Conservation (phyloP, 30 jellyfish, hydroid and myxozoan genomes). For the Aurelia aurita complex sp. Pacific region DNA sequence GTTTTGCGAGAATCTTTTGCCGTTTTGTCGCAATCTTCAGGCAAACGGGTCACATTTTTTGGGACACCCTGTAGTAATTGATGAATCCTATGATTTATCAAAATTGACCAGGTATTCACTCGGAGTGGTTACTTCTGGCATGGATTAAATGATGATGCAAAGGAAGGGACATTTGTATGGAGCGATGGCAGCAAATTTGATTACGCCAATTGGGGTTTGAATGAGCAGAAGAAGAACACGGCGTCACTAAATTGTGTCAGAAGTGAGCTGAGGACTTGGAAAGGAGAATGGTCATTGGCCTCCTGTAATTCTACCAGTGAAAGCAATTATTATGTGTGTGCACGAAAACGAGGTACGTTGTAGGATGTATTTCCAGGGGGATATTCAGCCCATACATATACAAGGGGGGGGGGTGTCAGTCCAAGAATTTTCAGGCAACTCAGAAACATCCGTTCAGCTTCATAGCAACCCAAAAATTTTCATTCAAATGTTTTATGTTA, state of each 20-base stretch:
- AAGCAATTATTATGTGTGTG: slow-evolving; percentile 73
- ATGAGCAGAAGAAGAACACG: slow-evolving; percentile 39
- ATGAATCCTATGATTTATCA: no score
- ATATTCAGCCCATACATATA: no score
- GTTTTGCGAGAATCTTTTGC: no score
- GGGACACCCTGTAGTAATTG: no score
- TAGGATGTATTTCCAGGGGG: no score
- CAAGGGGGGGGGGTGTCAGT: no score
- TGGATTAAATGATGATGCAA: slow-evolving; percentile 73
- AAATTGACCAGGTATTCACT: background rate
- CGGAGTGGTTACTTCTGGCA: slow-evolving; percentile 74
- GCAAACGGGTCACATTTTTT: no score
- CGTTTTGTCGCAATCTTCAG: no score
- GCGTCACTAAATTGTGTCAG: slow-evolving; percentile 62
- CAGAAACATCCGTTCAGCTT: no score
- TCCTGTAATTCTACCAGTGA: slow-evolving; percentile 63
- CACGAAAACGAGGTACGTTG: slow-evolving; percentile 74
- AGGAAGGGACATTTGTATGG: slow-evolving; percentile 75
- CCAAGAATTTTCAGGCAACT: no score
- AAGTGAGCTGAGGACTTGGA: slow-evolving; percentile 38
- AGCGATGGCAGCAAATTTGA: slow-evolving; percentile 53
- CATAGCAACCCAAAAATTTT: no score
- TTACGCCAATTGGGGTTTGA: slow-evolving; percentile 58
- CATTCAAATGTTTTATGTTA: no score
- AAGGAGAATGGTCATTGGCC: slow-evolving; percentile 68